Evolutionary conservation across 2,888 invertebrate genomes (phyloP), one percentile per base, ranked within the genome.

Genomic region (Aleiodes alternator): DNA sequence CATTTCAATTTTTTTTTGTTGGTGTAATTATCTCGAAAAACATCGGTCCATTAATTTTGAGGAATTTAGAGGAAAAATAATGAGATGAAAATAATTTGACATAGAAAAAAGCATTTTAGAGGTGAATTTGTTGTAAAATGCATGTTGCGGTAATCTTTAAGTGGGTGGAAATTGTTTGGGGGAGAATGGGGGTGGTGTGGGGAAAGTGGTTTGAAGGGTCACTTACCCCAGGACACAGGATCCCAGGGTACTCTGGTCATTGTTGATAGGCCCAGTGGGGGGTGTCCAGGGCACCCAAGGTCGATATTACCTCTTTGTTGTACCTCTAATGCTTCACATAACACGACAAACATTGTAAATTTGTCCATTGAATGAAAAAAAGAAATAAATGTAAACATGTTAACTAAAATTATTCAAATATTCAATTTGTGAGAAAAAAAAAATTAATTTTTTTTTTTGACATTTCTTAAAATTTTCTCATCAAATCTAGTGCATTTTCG

Each of bases 401-500:
- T 29, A 50, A 72, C 11, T 57, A 31, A 48, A 70, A 70, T 70
- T 34, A 57, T 56, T 48, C 8, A 14, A 23, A 16, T 14, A 55
- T 14, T 23, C n/a, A 8, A 69, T 69, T 31, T 14, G 23, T 23
- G 2, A 23, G 1, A 23, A 23, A 23, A 69, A 51, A 48, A 29
- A 69, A 56, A 4, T n/a, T 0, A 51, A 4, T 51, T 51, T 51
- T 14, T 72, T 71, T 57, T 76, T 59, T 50, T 75, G 23, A 23
- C 23, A 23, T 34, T 34, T 34, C 6, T 4, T 34, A 4, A 34
- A 34, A 6, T 34, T 34, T 34, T 69, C 69, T 70, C 69, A 77
- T 72, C 59, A 77, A 72, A 64, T 53, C 73, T 55, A 74, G 71
- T 68, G 66, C 69, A 71, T 72, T 61, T 48, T 64, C 12, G n/a